Evolutionary conservation across 2,888 invertebrate species (phyloP).

Genomic region (Zaprionus lineosus): DNA sequence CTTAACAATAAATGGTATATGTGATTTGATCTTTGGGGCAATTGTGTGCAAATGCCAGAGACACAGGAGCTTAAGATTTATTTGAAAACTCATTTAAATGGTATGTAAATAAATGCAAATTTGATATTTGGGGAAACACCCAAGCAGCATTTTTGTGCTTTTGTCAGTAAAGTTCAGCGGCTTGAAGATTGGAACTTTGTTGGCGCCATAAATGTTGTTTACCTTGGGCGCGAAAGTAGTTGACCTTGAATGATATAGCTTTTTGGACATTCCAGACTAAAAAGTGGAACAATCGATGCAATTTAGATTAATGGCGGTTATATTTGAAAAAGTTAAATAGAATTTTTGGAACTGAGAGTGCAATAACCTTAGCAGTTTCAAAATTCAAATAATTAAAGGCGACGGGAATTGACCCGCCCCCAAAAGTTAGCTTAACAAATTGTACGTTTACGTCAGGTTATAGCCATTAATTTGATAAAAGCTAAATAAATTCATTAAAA

Average conservation of each 20-base stretch:
- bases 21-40: conserved; percentile 8
- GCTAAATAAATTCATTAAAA: conserved; percentile 54
- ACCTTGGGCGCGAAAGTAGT: conserved; percentile 67
- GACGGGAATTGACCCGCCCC: conserved; percentile 32
- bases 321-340: not conserved
- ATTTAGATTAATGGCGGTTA: not conserved
- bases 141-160: conserved; percentile 19
- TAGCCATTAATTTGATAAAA: conserved; percentile 25
- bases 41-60: conserved; percentile 18
- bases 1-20: conserved; percentile 27
- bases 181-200: conserved; percentile 61
- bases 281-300: conserved; percentile 39
- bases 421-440: conserved; percentile 8
- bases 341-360: conserved; percentile 34
- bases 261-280: conserved; percentile 30
- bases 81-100: conserved; percentile 30
- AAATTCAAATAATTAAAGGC: conserved; percentile 27
- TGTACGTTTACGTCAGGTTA: conserved; percentile 44
- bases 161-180: conserved; percentile 57
- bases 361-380: conserved; percentile 51
- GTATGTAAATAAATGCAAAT: conserved; percentile 45
- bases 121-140: conserved; percentile 57
- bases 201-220: conserved; percentile 74
- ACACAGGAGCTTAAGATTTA: conserved; percentile 51
- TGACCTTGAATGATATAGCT: conserved; percentile 55